phyloP scores from a whole-genome alignment of 2,888 invertebrate species.

The Iphiclides podalirius region DNA sequence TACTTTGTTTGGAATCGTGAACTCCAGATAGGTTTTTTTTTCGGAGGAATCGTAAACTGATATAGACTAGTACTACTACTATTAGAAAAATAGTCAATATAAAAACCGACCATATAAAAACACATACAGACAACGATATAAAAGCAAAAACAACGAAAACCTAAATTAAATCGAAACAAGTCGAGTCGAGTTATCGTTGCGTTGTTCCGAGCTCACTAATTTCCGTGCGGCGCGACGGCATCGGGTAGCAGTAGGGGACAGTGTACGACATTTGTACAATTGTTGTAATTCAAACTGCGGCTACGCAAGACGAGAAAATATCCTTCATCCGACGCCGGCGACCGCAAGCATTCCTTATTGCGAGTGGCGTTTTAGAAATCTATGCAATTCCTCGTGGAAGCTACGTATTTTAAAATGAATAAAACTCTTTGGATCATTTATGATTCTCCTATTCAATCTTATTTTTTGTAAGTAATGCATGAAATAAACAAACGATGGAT shows the following conservation, averaged over 20 bases:
- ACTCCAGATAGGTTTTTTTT: too few species aligned
- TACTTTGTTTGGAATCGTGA: too few species aligned
- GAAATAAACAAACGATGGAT: too few species aligned
- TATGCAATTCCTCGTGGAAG: slow-evolving; percentile 17
- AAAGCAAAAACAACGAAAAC: slow-evolving; percentile 11
- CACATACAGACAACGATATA: too few species aligned
- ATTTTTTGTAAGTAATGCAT: too few species aligned
- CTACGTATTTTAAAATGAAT: too few species aligned
- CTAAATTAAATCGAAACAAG: slow-evolving; percentile 37
- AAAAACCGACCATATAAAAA: too few species aligned
- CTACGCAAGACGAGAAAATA: slow-evolving; percentile 18
- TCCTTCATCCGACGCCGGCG: slow-evolving; percentile 12
- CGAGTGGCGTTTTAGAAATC: slow-evolving; percentile 5
- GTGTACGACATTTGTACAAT: slow-evolving; percentile 8
- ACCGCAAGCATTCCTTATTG: slow-evolving; percentile 20
- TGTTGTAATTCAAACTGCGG: slow-evolving; percentile 22
- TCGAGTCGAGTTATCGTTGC: slow-evolving; percentile 16
- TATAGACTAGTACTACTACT: too few species aligned
- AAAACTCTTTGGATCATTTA: too few species aligned
- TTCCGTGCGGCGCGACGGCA: slow-evolving; percentile 6
- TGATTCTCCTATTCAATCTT: too few species aligned
- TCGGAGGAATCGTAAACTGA: too few species aligned
- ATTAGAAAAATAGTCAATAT: too few species aligned
- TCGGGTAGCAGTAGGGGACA: neutral
- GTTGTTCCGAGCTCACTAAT: slow-evolving; percentile 28